Evolutionary conservation across 2,113 vertebrate genomes (phyloP).

Genomic region (Gavialis gangeticus): DNA sequence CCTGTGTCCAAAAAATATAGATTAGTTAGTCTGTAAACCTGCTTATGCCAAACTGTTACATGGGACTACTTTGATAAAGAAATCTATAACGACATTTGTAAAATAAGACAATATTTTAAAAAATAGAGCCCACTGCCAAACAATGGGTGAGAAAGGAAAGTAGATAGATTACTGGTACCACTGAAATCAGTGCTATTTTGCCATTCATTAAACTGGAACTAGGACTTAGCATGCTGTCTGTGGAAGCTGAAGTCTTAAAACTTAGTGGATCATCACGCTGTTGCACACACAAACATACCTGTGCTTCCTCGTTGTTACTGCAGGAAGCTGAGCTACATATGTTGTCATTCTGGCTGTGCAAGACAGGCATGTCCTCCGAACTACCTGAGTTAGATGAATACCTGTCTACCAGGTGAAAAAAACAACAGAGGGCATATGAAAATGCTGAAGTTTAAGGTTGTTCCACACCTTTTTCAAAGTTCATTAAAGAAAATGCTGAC

Average conservation of each 20-base stretch:
- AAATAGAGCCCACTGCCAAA: neutral
- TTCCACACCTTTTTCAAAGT: accelerated
- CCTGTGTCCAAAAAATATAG: neutral
- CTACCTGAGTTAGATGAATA: neutral
- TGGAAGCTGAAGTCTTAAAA: neutral
- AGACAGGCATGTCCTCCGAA: neutral
- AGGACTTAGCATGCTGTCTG: neutral
- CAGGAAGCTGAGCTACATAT: neutral
- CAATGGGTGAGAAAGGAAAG: neutral
- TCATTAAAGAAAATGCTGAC: neutral
- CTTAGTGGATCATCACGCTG: neutral
- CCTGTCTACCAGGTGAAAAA: constrained; percentile 3
- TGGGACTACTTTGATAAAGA: neutral
- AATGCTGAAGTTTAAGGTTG: neutral
- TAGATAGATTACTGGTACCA: neutral
- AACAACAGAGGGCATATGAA: neutral
- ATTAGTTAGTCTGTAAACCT: neutral
- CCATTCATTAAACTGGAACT: neutral
- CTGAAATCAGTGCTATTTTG: neutral
- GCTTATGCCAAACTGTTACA: neutral
- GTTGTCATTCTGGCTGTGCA: neutral
- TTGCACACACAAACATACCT: constrained; percentile 30
- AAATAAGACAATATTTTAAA: neutral
- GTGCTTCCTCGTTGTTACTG: neutral
- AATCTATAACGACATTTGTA: neutral